Percentiles rank a stretch among this genome's conserved stretches.
Conservation (phyloP, 2,888 invertebrate genomes). For the Dolomedes plantarius region DNA sequence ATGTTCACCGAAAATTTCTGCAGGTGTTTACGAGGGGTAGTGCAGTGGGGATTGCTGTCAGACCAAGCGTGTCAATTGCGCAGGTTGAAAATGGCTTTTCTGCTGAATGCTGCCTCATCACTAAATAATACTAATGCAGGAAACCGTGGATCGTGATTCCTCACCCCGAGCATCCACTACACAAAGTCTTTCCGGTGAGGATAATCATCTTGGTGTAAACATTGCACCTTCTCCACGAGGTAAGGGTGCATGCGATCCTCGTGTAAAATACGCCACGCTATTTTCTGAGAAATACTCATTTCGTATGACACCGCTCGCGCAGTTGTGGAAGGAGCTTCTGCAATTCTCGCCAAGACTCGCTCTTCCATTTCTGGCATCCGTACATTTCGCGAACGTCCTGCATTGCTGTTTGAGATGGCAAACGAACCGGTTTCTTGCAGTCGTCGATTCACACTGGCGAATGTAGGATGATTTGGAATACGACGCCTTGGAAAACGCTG, state of each 20-base stretch:
- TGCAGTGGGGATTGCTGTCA: background rate
- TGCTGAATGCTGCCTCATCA: background rate
- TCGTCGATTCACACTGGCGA: background rate
- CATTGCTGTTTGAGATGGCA: background rate
- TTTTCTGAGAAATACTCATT: background rate
- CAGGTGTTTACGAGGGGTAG: too few species aligned
- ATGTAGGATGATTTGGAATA: background rate
- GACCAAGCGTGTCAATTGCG: background rate
- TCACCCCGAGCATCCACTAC: background rate
- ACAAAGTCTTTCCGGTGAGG: background rate
- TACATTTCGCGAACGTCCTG: background rate
- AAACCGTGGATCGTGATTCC: background rate
- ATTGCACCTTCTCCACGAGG: background rate
- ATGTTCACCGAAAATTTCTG: too few species aligned
- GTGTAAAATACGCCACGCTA: background rate
- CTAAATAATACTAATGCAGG: constrained; percentile 2
- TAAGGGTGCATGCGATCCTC: background rate
- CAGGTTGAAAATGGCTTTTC: background rate
- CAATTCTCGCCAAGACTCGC: background rate
- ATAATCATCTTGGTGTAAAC: background rate
- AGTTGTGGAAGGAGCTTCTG: background rate
- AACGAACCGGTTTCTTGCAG: background rate
- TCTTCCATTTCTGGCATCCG: background rate
- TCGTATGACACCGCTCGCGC: background rate
- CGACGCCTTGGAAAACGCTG: background rate